phyloP scores from a whole-genome alignment of 2,113 vertebrate species.

The Aphyosemion australe region DNA sequence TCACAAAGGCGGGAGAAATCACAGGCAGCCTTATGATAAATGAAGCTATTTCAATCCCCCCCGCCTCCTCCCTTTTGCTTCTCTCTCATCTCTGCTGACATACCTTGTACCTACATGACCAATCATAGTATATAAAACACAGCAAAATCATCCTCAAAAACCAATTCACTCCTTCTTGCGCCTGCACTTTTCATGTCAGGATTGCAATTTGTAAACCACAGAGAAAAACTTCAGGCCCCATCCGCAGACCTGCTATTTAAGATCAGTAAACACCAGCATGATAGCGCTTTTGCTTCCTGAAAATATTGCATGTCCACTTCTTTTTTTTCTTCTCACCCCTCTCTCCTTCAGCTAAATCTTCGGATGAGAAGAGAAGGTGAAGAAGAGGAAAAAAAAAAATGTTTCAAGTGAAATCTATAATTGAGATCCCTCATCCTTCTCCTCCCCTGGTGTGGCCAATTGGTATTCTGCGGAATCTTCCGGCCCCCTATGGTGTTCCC shows the following conservation, averaged over 20 bases:
- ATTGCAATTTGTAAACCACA: conserved; percentile 62
- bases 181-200: conserved; percentile 40
- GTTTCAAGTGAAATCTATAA: conserved; percentile 82
- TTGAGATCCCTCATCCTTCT: conserved; percentile 77
- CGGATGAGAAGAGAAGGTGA: conserved; percentile 41
- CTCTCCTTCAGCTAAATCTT: conserved; percentile 56
- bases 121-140: conserved; percentile 53
- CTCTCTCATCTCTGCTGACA: conserved; percentile 58
- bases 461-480: conserved; percentile 81
- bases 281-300: conserved; percentile 32
- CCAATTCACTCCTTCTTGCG: conserved; percentile 46
- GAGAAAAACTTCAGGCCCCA: conserved; percentile 27
- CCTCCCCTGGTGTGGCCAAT: conserved; percentile 79
- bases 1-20: conserved; percentile 66
- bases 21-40: conserved; percentile 70
- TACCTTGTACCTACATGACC: conserved; percentile 52
- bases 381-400: conserved; percentile 46
- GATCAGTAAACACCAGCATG: conserved; percentile 51
- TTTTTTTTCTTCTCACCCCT: neutral
- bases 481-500: conserved; percentile 78
- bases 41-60: conserved; percentile 70
- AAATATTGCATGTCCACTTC: conserved; percentile 34
- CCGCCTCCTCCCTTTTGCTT: conserved; percentile 47
- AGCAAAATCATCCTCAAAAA: conserved; percentile 51
- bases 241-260: conserved; percentile 52